These are phyloP conservation scores for Andrena minutula DNA, from an alignment of 2,888 invertebrate genomes.

Conservation along the genomic window DNA sequence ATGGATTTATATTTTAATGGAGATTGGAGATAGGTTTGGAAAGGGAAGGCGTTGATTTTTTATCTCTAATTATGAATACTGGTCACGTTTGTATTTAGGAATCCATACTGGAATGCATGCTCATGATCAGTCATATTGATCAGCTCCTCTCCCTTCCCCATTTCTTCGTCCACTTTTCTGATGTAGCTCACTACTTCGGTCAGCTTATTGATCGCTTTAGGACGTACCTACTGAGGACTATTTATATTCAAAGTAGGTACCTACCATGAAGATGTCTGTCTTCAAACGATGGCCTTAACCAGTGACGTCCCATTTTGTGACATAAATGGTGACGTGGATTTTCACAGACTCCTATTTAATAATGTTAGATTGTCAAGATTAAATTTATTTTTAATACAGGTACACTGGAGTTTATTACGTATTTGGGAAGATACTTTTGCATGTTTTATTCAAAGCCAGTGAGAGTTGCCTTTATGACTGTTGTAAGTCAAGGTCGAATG, in stretches of 20 bases:
- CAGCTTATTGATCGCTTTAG: constrained; percentile 7
- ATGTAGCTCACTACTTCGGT: background rate
- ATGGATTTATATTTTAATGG: background rate
- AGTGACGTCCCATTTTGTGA: too few species aligned
- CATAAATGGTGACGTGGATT: too few species aligned
- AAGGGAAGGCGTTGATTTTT: too few species aligned
- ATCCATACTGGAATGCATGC: constrained; percentile 9
- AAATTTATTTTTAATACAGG: too few species aligned
- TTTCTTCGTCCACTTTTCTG: background rate
- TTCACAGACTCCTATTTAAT: too few species aligned
- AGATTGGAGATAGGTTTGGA: too few species aligned
- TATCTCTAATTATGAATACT: background rate
- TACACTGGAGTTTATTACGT: too few species aligned
- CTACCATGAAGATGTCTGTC: background rate
- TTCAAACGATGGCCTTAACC: background rate
- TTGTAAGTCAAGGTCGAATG: too few species aligned
- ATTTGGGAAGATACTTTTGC: too few species aligned
- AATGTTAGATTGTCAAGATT: too few species aligned
- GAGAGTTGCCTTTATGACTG: too few species aligned
- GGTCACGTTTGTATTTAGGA: background rate
- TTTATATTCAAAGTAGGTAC: background rate
- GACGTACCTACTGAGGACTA: constrained; percentile 6
- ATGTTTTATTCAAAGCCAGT: too few species aligned
- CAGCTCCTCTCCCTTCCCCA: background rate
- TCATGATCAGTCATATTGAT: constrained; percentile 1